phyloP scores from a whole-genome alignment of 2,797 vertebrate genomes.

The Myiothlypis coronata region DNA sequence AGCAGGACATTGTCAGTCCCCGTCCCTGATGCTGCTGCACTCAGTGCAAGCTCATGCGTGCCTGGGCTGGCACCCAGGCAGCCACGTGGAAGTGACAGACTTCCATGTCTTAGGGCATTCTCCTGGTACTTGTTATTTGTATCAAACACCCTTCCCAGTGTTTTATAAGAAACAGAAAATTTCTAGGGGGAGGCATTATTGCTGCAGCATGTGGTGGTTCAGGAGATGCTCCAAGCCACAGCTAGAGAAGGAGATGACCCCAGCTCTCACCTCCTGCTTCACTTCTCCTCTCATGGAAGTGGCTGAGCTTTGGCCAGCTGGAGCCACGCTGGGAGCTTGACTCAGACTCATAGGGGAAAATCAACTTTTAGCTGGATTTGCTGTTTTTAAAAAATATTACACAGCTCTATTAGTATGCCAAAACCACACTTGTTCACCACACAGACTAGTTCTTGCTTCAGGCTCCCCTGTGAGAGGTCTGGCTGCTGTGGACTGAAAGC shows the following conservation, averaged over 20 bases:
- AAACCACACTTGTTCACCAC: not conserved
- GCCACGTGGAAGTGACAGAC: not conserved
- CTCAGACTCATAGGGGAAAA: not conserved
- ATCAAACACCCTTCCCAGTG: not conserved
- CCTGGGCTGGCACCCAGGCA: not conserved
- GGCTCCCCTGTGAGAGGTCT: not conserved
- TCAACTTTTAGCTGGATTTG: not conserved
- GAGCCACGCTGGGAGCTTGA: not conserved
- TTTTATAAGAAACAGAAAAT: not conserved
- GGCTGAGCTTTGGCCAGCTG: not conserved
- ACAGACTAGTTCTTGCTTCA: not conserved
- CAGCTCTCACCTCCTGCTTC: not conserved
- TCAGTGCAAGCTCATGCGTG: fast-evolving
- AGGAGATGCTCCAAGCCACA: not conserved
- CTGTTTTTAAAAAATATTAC: not conserved
- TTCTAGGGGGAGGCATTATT: not conserved
- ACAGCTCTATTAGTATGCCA: not conserved
- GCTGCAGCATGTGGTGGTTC: not conserved
- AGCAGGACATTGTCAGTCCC: not conserved
- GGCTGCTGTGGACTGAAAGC: not conserved
- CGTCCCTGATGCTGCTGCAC: not conserved
- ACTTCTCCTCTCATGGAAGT: not conserved
- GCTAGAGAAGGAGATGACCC: not conserved
- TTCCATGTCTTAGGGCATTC: not conserved
- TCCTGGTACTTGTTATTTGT: not conserved